Conservation (phyloP, 2,888 invertebrate genomes). For the Aspidiotus destructor region DNA sequence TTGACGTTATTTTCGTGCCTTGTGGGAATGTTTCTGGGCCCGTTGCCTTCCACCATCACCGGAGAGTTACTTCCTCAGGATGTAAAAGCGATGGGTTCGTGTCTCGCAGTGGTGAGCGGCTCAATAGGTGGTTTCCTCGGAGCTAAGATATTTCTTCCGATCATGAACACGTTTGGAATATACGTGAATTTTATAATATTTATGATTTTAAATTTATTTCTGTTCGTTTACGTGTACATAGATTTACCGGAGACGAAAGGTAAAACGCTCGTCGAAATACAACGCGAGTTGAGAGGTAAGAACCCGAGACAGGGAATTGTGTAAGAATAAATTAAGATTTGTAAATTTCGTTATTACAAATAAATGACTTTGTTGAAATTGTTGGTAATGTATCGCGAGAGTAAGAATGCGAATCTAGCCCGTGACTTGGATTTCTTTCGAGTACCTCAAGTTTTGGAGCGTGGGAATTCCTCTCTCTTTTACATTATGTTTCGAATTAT, state of each 20-base stretch:
- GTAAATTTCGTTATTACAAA: too few species aligned
- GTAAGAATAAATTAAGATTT: too few species aligned
- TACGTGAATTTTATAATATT: constrained; percentile 20
- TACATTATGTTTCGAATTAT: too few species aligned
- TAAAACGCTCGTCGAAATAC: constrained; percentile 22
- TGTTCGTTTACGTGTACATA: not conserved
- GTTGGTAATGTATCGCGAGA: too few species aligned
- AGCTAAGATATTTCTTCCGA: constrained; percentile 8
- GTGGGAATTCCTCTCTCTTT: too few species aligned
- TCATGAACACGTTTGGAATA: constrained; percentile 5
- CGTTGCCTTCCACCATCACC: not conserved
- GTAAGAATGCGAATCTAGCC: too few species aligned
- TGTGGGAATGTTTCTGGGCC: not conserved
- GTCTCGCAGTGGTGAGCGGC: not conserved
- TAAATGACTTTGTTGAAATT: too few species aligned
- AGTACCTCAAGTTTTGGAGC: too few species aligned
- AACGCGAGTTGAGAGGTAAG: too few species aligned
- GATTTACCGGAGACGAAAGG: constrained; percentile 20
- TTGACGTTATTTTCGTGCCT: constrained; percentile 12
- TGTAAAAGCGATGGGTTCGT: constrained; percentile 6
- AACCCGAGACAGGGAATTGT: too few species aligned
- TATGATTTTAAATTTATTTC: not conserved
- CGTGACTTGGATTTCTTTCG: too few species aligned
- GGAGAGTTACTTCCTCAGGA: constrained; percentile 6
- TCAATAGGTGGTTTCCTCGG: not conserved